Percentiles rank a stretch among this genome's conserved stretches.
Conservation (phyloP, 2,113 vertebrate genomes). For the Misgurnus mizolepis region DNA sequence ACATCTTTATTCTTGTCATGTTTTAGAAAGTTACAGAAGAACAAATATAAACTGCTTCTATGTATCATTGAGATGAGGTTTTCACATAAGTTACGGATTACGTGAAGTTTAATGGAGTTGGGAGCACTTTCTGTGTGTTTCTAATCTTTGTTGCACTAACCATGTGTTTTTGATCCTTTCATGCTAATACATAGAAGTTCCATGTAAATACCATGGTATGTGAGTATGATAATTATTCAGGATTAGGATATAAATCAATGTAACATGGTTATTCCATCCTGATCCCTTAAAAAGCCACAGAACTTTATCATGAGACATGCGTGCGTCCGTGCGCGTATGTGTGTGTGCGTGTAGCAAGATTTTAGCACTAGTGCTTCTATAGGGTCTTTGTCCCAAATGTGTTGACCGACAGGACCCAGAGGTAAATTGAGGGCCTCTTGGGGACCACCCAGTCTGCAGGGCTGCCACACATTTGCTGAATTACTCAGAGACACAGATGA, state of each 20-base stretch:
- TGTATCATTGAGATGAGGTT: too few species aligned
- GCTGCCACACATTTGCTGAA: conserved; percentile 10
- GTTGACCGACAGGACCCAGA: conserved; percentile 71
- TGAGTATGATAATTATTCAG: too few species aligned
- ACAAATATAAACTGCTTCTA: too few species aligned
- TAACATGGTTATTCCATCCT: too few species aligned
- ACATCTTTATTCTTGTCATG: conserved; percentile 41
- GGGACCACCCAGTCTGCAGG: conserved; percentile 72
- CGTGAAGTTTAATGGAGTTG: too few species aligned
- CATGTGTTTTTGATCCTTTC: not conserved
- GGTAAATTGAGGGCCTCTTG: conserved; percentile 51
- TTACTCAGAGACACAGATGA: conserved; percentile 11
- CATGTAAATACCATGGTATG: not conserved
- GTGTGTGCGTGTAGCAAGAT: conserved; percentile 39
- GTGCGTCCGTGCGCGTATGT: not conserved
- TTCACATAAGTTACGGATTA: too few species aligned
- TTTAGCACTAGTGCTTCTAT: conserved; percentile 49
- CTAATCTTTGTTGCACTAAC: too few species aligned
- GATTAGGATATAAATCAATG: too few species aligned
- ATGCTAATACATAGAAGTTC: not conserved
- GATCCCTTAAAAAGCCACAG: too few species aligned
- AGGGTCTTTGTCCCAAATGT: conserved; percentile 65
- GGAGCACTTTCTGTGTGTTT: too few species aligned
- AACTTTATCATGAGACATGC: not conserved
- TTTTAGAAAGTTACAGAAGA: not conserved